Base-by-base conservation (phyloP, 2,113 vertebrate genomes). In the Murina feae region DNA sequence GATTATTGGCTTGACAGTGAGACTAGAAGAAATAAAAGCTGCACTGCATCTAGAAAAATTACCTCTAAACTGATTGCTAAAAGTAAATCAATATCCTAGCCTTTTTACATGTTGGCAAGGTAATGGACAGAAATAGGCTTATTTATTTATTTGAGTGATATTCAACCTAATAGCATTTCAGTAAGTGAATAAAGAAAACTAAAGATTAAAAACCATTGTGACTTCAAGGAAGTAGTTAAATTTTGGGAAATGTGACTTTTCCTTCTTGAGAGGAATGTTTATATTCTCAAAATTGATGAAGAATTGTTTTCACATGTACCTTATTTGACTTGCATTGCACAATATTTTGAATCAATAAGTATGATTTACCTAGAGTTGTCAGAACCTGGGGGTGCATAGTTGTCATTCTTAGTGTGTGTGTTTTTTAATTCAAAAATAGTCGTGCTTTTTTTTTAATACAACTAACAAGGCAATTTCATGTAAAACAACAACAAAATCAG, bases 101-200 rank as follows among this genome's bases (percentile, higher is more conserved):
- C 85, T 72, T 93, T 98, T 93, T 95, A 90, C 94, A 95, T 53
- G 89, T 93, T 51, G 30, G 82, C 95, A 96, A 10, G n/a, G 87
- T 96, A 74, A 96, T 97, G 79, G 75, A 91, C 97, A 95, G 68
- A 93, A 95, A 96, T 94, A 35, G 86, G 90, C 80, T 93, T 97
- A 65, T 96, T 97, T 96, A 96, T 95, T 96, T 96, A 97, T 91
- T 97, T 96, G 97, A 69, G 72, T 93, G 90, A 90, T 93, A 89
- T 92, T 95, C 94, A 86, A 42, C 58, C 92, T 86, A 96, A 93
- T 94, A 89, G 65, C 25, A 90, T 96, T 96, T 97, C 75, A 95
- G 3, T 1, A 44, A 90, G 79, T 85, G 72, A 80, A 90, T 93
- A 92, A 94, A 82, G 37, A 95, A 85, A 97, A 65, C 76, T 88